Conservation (phyloP, 2,113 vertebrate species). For the Bufo gargarizans region DNA sequence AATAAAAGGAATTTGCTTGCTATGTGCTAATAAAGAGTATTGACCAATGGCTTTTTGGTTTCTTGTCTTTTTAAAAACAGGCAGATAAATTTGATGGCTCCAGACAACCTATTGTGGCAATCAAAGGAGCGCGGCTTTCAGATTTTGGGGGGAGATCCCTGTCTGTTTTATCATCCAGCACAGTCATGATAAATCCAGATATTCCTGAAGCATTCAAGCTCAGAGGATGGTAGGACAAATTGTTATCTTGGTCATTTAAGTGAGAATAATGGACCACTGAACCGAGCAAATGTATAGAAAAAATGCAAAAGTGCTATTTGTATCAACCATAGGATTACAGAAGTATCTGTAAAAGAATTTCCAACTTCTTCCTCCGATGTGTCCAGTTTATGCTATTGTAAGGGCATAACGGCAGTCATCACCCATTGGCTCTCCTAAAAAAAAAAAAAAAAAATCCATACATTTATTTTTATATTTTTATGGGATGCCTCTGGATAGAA, state of each 20-base stretch:
- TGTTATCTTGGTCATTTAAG: background rate
- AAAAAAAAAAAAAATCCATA: no score
- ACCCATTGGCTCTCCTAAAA: no score
- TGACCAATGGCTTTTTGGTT: conserved; percentile 39
- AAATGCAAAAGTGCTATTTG: background rate
- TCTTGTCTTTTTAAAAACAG: conserved; percentile 68
- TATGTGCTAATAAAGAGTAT: background rate
- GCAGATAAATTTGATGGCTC: conserved; percentile 94
- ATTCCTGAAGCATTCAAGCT: conserved; percentile 94
- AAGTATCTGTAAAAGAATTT: no score
- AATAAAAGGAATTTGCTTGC: background rate
- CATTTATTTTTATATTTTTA: no score
- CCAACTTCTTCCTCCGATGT: no score
- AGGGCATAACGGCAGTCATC: no score
- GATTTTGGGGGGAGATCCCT: conserved; percentile 96
- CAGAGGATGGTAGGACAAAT: conserved; percentile 86
- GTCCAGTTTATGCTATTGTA: no score
- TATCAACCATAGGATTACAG: no score
- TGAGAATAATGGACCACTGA: background rate
- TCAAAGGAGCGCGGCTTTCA: conserved; percentile 92
- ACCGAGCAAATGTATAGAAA: background rate
- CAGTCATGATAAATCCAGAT: conserved; percentile 91
- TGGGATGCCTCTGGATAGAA: no score
- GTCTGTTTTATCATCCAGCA: conserved; percentile 89
- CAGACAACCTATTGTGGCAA: conserved; percentile 88